A percentile compares a stretch with the other conserved stretches of the same genome.
These are phyloP conservation scores for Chironomus tepperi DNA, from an alignment of 1,140 invertebrate species.

Conservation along the genomic window DNA sequence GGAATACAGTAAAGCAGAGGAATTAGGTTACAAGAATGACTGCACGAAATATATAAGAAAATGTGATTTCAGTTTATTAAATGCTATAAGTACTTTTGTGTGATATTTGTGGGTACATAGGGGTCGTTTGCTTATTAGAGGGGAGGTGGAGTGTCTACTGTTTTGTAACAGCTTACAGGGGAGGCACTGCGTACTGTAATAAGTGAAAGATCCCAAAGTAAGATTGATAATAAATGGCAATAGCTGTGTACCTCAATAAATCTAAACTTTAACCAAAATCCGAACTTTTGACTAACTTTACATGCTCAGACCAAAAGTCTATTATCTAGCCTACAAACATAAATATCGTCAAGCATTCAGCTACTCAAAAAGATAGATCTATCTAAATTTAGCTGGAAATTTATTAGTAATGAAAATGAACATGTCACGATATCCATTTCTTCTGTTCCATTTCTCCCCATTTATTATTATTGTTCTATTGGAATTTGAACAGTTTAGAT, in stretches of 20 bases:
- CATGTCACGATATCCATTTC: no score
- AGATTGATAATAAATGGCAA: no score
- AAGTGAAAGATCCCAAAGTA: no score
- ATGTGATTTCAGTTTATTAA: conserved; percentile 34
- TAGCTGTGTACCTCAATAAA: no score
- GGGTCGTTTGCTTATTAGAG: no score
- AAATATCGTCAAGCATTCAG: neutral
- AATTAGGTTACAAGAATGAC: conserved; percentile 32
- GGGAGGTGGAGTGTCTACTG: no score
- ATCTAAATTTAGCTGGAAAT: neutral
- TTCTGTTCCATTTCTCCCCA: neutral
- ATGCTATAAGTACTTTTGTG: conserved; percentile 31
- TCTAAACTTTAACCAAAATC: no score
- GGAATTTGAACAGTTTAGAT: neutral
- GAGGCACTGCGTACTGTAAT: no score
- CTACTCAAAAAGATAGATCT: no score
- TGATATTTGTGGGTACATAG: no score
- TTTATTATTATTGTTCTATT: neutral
- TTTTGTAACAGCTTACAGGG: no score
- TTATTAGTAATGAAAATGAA: neutral
- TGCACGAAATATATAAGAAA: conserved; percentile 35
- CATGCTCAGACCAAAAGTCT: neutral
- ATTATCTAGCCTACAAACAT: neutral
- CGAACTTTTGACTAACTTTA: neutral
- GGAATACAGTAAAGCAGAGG: conserved; percentile 46